Base-by-base conservation (phyloP, 1,140 invertebrate species). In the Meloidogyne hapla region DNA sequence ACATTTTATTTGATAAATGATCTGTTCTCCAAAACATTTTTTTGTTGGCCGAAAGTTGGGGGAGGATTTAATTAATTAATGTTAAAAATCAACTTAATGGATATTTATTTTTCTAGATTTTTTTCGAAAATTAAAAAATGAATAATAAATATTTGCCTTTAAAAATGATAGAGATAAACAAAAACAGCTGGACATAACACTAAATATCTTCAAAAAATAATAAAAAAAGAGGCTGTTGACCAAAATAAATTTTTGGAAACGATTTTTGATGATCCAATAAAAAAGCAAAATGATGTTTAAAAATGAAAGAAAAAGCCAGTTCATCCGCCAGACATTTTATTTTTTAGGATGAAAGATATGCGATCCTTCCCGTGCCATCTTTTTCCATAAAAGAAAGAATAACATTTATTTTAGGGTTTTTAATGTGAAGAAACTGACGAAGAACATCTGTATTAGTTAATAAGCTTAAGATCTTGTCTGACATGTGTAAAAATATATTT, bases 371-470 rank as follows among this genome's bases (percentile, higher is more conserved):
- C 48, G 48, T 56, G 48, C 48, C 48, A 56, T 56, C 48, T 56
- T 56, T 56, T 56, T n/a, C 48, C 45, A 56, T 56, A 56, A 56
- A 33, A 56, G 48, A 56, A 56, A 56, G n/a, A 56, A 56, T 56
- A 56, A 56, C 48, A 56, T 56, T n/a, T 9, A 56, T 56, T 56
- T 9, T 56, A 9, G 48, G 48, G 18, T n/a, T 56, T 56, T 56
- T 56, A 56, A 56, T 56, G 48, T 56, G 12, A 56, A 56, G 48
- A 56, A 56, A 13, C 48, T 13, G 48, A 18, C 48, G 48, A n/a
- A n/a, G n/a, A 56, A 56, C 48, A 56, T 56, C 48, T 56, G 48
- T 56, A 33, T 56, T 2, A 56, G 48, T 56, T n/a, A 56, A 56
- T 56, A n/a, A 56, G 48, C 48, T 56, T 56, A 56, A 56, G 48